phyloP scores from a whole-genome alignment of 2,888 invertebrate species.

The Zootermopsis nevadensis region DNA sequence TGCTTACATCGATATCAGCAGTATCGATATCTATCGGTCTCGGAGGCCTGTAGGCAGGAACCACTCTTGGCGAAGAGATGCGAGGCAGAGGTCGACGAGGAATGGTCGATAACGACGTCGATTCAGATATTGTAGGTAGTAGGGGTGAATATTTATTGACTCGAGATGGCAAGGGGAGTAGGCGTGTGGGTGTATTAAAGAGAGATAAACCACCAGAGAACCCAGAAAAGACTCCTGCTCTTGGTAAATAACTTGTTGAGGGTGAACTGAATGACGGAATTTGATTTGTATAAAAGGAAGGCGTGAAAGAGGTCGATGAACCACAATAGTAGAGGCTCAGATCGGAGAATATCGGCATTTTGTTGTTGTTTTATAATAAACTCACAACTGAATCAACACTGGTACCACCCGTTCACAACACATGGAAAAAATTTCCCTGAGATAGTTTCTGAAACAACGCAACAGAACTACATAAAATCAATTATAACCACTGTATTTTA shows the following conservation, averaged over 20 bases:
- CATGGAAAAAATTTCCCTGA: background rate
- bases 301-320: conserved; percentile 60
- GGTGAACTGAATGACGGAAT: background rate
- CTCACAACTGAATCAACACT: too few relatives aligned
- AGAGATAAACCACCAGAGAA: conserved; percentile 19
- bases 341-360: conserved; percentile 80
- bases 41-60: conserved; percentile 58
- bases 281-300: conserved; percentile 62
- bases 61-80: conserved; percentile 43
- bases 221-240: background rate
- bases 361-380: conserved; percentile 42
- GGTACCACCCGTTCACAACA: too few relatives aligned
- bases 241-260: background rate
- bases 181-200: conserved; percentile 54
- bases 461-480: background rate
- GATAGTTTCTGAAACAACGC: background rate
- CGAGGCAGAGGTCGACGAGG: conserved; percentile 35
- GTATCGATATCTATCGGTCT: conserved; percentile 84
- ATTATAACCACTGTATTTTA: background rate
- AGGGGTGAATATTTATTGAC: conserved; percentile 74
- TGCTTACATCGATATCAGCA: conserved; percentile 86
- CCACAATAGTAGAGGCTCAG: conserved; percentile 69
- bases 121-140: conserved; percentile 78
- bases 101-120: conserved; percentile 59
- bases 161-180: conserved; percentile 64